Evolutionary conservation across 2,797 vertebrate genomes (phyloP).

Genomic region (Todus mexicanus): DNA sequence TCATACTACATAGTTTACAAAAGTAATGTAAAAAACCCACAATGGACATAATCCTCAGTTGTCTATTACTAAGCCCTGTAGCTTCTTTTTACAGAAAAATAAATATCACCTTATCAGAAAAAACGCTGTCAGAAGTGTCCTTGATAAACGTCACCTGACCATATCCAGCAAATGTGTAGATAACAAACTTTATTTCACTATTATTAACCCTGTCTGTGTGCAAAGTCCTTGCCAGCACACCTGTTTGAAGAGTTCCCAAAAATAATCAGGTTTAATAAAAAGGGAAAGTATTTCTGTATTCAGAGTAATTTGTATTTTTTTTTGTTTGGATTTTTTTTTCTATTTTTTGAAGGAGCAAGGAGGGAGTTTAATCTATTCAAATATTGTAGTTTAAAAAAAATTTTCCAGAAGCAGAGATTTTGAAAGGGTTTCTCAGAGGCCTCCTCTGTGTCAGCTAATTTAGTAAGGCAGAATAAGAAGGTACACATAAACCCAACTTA

Average conservation of each 20-base stretch:
- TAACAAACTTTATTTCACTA: neutral
- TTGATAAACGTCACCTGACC: constrained; percentile 42
- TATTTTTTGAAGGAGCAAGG: no score
- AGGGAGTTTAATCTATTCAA: neutral
- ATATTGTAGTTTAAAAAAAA: neutral
- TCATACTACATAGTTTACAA: constrained; percentile 7
- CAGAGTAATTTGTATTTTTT: neutral
- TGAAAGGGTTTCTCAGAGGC: constrained; percentile 35
- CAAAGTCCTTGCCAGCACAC: neutral
- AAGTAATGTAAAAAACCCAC: constrained; percentile 31
- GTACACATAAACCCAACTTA: neutral
- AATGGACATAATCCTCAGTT: constrained; percentile 45
- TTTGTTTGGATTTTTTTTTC: neutral
- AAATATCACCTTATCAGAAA: neutral
- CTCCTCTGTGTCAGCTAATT: constrained; percentile 27
- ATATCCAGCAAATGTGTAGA: constrained; percentile 37
- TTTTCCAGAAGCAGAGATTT: neutral
- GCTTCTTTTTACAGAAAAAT: constrained; percentile 6
- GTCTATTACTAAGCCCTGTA: constrained; percentile 47
- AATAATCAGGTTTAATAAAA: neutral
- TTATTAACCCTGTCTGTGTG: neutral
- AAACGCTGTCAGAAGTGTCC: neutral
- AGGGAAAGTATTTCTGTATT: neutral
- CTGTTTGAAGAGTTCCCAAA: neutral
- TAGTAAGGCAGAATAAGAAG: constrained; percentile 35